Base-by-base conservation (phyloP, 2,113 vertebrate genomes). In the Platichthys flesus region DNA sequence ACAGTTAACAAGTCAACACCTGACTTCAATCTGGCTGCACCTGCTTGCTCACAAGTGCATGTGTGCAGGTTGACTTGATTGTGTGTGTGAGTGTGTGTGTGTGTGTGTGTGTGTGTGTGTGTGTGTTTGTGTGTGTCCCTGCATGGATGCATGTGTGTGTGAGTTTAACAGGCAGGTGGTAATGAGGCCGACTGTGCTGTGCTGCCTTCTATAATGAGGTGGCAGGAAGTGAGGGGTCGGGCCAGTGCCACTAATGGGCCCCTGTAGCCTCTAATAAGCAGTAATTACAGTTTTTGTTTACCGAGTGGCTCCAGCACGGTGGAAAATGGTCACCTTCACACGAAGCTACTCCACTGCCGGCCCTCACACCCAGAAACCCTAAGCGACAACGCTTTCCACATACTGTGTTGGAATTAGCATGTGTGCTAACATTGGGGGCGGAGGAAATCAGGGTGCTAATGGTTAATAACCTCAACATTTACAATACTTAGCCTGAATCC, bases 221-320 rank as follows among this genome's bases (percentile, higher is more conserved):
- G 87, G 78, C 81, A 83, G 88, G 77, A 83, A 90, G 89, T 58
- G 79, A 89, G 87, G 81, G 82, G 85, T 45, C 70, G 89, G 86
- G 89, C 87, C 81, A 71, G 58, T 73, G 85, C 85, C 71, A 82
- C 89, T 93, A 94, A 91, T 92, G 91, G 85, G 83, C 84, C 82
- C 88, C 85, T 83, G 78, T 74, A 89, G 85, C 88, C 83, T 91
- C 84, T 93, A 94, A 94, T 93, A 90, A 92, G 87, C 88, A 91
- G 88, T 93, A 94, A 95, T 95, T 94, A 94, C 90, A 66, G 89
- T 90, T 86, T 93, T 90, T 92, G 85, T 91, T 92, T 88, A 89
- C 82, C 76, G 70, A 91, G 89, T 66, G 76, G 82, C 83, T 79
- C 82, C 66, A 72, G 59, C 83, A 63, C 52, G 54, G 88, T 88